Percentiles rank a stretch among this genome's conserved stretches.
phyloP scores from a whole-genome alignment of 2,797 vertebrate species.

The Gambelia wislizenii region DNA sequence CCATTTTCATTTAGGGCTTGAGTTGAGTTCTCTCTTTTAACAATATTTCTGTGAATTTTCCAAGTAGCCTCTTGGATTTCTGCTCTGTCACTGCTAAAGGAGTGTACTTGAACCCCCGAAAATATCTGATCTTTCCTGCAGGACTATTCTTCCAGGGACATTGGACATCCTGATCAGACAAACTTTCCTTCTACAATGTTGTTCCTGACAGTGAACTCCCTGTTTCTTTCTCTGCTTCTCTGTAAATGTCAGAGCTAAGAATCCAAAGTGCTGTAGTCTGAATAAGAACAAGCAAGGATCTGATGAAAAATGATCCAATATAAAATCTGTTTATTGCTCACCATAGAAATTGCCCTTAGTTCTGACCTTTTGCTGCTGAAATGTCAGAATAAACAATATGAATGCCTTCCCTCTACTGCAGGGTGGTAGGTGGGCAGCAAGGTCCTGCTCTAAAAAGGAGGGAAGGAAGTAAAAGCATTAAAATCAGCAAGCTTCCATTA shows the following conservation, averaged over 20 bases:
- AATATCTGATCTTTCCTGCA: background rate
- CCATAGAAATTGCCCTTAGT: constrained; percentile 63
- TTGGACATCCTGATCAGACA: background rate
- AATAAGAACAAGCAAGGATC: constrained; percentile 42
- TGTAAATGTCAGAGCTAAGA: constrained; percentile 67
- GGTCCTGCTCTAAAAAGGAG: constrained; percentile 30
- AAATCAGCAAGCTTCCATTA: constrained; percentile 50
- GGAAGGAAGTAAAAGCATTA: constrained; percentile 50
- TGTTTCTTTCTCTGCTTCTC: constrained; percentile 29
- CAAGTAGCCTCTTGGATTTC: background rate
- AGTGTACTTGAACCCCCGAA: background rate
- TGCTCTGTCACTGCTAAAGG: background rate
- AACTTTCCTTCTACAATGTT: background rate
- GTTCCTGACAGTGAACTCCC: background rate
- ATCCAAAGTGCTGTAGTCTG: background rate
- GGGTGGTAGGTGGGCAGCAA: background rate
- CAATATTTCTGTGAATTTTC: background rate
- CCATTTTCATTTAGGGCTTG: background rate
- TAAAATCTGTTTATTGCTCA: constrained; percentile 73
- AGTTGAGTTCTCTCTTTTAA: background rate
- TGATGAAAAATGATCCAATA: constrained; percentile 71
- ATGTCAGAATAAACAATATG: constrained; percentile 70
- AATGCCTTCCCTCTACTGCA: constrained; percentile 35
- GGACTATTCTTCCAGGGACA: background rate
- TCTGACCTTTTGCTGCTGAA: constrained; percentile 72